A percentile compares a stretch with the other conserved stretches of the same genome.
phyloP scores from a whole-genome alignment of 2,797 vertebrate genomes.

The Petrocephalus sullivani region DNA sequence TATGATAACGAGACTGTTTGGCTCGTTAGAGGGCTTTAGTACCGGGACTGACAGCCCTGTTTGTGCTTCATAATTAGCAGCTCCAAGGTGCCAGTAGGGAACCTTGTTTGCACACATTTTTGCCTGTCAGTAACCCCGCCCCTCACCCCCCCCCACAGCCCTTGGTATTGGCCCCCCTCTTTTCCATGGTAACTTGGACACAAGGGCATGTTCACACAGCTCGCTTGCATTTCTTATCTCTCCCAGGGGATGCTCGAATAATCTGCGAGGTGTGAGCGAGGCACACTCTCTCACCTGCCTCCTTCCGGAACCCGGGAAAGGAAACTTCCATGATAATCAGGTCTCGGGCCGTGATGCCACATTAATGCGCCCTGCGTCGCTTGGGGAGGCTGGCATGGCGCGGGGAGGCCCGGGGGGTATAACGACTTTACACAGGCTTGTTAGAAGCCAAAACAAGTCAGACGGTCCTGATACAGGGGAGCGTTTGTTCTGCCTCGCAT shows the following conservation, averaged over 20 bases:
- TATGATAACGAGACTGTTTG: not conserved
- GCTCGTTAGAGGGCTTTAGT: not conserved
- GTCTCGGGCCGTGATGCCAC: not conserved
- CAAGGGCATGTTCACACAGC: not conserved
- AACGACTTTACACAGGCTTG: not conserved
- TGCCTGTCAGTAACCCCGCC: not conserved
- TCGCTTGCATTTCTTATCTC: constrained; percentile 17
- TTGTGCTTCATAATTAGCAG: constrained; percentile 3
- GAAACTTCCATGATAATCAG: not conserved
- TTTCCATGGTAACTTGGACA: constrained; percentile 18
- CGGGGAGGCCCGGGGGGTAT: not conserved
- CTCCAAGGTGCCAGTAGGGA: not conserved
- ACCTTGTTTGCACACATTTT: not conserved
- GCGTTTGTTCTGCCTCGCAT: not conserved
- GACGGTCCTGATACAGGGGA: not conserved
- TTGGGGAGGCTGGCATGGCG: not conserved
- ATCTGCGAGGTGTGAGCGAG: constrained; percentile 2
- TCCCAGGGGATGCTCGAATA: not conserved
- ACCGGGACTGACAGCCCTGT: not conserved
- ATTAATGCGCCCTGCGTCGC: not conserved
- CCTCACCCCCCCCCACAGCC: not conserved
- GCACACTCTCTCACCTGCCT: not conserved
- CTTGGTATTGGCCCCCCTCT: not conserved
- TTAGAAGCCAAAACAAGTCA: not conserved
- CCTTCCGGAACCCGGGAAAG: not conserved